These are phyloP conservation scores for Centropus bengalensis DNA, from an alignment of 2,113 vertebrate genomes.

Conservation along the genomic window DNA sequence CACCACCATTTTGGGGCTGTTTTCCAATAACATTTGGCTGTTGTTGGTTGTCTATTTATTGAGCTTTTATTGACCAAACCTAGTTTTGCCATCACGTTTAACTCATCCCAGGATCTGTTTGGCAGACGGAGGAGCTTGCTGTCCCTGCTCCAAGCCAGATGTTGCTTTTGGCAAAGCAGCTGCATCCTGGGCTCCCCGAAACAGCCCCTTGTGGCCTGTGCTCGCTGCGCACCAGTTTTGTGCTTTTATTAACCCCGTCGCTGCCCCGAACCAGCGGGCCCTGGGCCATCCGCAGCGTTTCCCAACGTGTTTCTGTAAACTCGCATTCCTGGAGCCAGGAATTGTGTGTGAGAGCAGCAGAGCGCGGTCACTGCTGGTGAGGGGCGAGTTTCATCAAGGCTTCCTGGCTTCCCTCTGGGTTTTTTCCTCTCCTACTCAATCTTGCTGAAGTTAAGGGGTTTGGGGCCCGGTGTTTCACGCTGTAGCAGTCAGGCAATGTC, in stretches of 20 bases:
- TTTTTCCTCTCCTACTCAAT: not conserved
- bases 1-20: not conserved
- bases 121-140: not conserved
- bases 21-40: not conserved
- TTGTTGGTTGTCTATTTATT: not conserved
- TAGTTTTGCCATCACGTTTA: not conserved
- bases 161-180: constrained; percentile 4
- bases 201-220: not conserved
- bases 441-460: not conserved
- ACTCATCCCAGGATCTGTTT: not conserved
- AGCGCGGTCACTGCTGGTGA: not conserved
- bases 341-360: rapidly evolving
- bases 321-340: not conserved
- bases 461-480: not conserved
- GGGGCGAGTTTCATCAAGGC: not conserved
- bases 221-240: not conserved
- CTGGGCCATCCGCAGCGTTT: not conserved
- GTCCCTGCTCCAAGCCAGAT: not conserved
- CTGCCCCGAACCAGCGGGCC: not conserved
- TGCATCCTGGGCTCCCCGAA: not conserved
- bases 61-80: constrained; percentile 34
- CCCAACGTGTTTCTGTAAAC: not conserved
- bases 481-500: rapidly evolving
- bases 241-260: not conserved
- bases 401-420: not conserved